These are phyloP conservation scores for Trypoxylus dichotomus DNA, from an alignment of 1,140 invertebrate species.

Conservation along the genomic window DNA sequence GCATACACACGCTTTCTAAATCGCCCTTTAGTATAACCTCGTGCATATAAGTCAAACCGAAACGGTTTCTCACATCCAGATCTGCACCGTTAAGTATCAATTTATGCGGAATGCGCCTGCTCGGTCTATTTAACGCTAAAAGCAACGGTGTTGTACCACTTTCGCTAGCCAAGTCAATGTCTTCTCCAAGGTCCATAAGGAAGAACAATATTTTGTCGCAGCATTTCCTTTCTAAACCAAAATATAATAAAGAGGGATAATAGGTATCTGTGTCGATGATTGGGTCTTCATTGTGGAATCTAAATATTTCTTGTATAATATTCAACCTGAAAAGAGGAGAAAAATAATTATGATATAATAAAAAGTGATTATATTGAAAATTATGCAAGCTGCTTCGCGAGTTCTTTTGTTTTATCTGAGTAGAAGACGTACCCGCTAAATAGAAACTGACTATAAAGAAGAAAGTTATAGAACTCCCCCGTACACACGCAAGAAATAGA, in stretches of 20 bases:
- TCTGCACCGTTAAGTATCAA: neutral
- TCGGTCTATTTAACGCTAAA: neutral
- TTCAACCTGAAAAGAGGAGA: neutral
- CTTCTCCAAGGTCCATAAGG: neutral
- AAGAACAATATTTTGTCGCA: neutral
- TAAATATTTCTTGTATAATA: neutral
- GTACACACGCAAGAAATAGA: too few relatives aligned
- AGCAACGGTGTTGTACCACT: neutral
- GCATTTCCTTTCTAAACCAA: neutral
- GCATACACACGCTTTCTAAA: conserved; percentile 3
- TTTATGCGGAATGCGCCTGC: neutral
- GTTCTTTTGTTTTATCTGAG: too few relatives aligned
- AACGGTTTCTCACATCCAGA: neutral
- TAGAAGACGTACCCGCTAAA: too few relatives aligned
- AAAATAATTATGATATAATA: neutral
- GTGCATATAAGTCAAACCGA: conserved; percentile 12
- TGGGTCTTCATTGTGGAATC: too few relatives aligned
- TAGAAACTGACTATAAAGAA: too few relatives aligned
- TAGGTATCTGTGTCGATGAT: neutral
- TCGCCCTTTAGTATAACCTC: neutral
- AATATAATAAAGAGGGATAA: neutral
- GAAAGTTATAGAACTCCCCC: too few relatives aligned
- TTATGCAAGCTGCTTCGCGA: too few relatives aligned
- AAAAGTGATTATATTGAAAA: too few relatives aligned
- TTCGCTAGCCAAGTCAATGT: neutral